These are phyloP conservation scores for Rhopalosiphum maidis DNA, from an alignment of 1,140 invertebrate genomes.

Conservation along the genomic window DNA sequence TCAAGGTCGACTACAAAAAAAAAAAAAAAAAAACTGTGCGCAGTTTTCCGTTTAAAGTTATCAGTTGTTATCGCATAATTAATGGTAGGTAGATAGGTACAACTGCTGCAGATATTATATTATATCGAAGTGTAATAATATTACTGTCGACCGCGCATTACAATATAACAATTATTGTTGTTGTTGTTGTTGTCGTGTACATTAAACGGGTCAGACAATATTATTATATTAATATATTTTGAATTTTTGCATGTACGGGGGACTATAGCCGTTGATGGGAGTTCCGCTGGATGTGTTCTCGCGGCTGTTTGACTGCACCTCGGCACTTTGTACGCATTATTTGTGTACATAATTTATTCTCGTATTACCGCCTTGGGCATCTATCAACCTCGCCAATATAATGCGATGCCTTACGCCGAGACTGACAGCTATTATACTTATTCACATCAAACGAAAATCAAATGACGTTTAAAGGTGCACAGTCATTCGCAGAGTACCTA, in stretches of 20 bases:
- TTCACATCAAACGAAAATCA: slow-evolving; percentile 2
- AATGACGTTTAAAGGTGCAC: background rate
- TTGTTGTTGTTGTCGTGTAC: background rate
- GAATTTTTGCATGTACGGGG: background rate
- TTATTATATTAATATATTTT: background rate
- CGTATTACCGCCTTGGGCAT: background rate
- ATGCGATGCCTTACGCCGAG: background rate
- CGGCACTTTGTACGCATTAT: background rate
- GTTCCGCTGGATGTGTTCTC: background rate
- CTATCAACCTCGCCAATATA: background rate
- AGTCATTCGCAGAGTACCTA: background rate
- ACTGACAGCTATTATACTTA: slow-evolving; percentile 6
- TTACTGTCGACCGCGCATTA: background rate
- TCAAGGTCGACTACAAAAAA: background rate
- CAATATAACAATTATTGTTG: background rate
- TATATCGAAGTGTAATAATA: background rate
- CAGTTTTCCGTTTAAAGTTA: background rate
- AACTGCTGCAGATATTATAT: background rate
- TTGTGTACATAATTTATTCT: background rate
- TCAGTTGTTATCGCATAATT: background rate
- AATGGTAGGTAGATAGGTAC: background rate
- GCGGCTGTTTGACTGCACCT: background rate
- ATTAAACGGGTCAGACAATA: background rate
- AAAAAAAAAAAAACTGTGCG: background rate
- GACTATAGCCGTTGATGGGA: background rate